phyloP scores from a whole-genome alignment of 1,140 invertebrate genomes.

The Zaprionus kolodkinae region DNA sequence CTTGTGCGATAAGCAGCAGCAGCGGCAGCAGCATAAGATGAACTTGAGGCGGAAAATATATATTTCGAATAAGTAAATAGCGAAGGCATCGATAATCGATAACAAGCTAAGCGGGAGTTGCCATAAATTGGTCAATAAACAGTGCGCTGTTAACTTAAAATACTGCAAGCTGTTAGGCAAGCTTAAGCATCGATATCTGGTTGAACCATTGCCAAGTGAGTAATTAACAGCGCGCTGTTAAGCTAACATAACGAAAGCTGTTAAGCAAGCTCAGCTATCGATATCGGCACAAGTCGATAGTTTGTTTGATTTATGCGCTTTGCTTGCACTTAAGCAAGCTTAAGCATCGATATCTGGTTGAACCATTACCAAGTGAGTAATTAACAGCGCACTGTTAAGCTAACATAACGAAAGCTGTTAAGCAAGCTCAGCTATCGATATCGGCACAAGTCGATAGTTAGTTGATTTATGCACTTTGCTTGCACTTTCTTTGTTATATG shows the following conservation, averaged over 20 bases:
- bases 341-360: background rate
- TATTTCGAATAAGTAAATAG: constrained; percentile 33
- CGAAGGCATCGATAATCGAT: constrained; percentile 11
- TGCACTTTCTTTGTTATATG: background rate
- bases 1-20: constrained; percentile 34
- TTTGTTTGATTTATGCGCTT: too few relatives aligned
- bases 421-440: background rate
- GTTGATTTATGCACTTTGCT: background rate
- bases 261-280: background rate
- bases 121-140: background rate
- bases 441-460: background rate
- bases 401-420: background rate
- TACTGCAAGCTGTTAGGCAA: background rate
- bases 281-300: background rate
- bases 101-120: background rate
- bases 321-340: too few relatives aligned
- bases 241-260: background rate
- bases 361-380: background rate
- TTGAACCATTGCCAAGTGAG: background rate
- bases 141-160: constrained; percentile 8
- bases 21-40: constrained; percentile 33
- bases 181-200: background rate
- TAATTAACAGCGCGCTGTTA: background rate
- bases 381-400: background rate
- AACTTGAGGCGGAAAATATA: constrained; percentile 42